phyloP scores from a whole-genome alignment of 2,113 vertebrate species.

The Pipra filicauda region DNA sequence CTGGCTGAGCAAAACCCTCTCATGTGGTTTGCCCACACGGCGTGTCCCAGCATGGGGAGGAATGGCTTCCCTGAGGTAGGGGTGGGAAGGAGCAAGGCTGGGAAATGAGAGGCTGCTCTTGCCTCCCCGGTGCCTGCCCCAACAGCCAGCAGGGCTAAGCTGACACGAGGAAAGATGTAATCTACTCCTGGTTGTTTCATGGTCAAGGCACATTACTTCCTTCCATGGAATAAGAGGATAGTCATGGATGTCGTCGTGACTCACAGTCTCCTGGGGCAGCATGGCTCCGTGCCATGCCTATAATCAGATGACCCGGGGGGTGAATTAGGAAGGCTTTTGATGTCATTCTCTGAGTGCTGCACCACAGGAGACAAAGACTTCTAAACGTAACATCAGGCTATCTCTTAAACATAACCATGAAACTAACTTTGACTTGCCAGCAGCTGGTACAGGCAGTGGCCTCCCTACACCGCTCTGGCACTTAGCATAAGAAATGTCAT shows the following conservation, averaged over 20 bases:
- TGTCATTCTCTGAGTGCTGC: slow-evolving; percentile 4
- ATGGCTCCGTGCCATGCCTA: background rate
- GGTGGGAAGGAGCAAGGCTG: background rate
- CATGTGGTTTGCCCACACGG: background rate
- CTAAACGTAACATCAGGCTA: slow-evolving; percentile 26
- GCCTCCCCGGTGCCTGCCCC: background rate
- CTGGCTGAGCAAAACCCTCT: background rate
- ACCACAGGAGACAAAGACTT: slow-evolving; percentile 41
- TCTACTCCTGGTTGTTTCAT: slow-evolving; percentile 16
- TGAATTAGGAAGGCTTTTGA: slow-evolving; percentile 56
- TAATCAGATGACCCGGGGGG: background rate
- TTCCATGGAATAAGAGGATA: slow-evolving; percentile 15
- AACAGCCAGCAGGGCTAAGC: background rate
- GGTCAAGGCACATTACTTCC: slow-evolving; percentile 37
- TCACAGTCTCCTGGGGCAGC: background rate
- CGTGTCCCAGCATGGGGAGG: background rate
- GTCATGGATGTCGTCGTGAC: slow-evolving; percentile 7
- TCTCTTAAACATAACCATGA: slow-evolving; percentile 54
- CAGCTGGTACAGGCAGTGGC: slow-evolving; percentile 53
- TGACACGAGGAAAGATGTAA: slow-evolving; percentile 27
- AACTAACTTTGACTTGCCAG: slow-evolving; percentile 61
- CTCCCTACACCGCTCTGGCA: slow-evolving; percentile 45
- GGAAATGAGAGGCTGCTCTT: background rate
- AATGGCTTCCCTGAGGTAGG: background rate
- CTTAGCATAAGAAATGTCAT: slow-evolving; percentile 65